phyloP scores from a whole-genome alignment of 2,113 vertebrate species.

The Caloenas nicobarica region DNA sequence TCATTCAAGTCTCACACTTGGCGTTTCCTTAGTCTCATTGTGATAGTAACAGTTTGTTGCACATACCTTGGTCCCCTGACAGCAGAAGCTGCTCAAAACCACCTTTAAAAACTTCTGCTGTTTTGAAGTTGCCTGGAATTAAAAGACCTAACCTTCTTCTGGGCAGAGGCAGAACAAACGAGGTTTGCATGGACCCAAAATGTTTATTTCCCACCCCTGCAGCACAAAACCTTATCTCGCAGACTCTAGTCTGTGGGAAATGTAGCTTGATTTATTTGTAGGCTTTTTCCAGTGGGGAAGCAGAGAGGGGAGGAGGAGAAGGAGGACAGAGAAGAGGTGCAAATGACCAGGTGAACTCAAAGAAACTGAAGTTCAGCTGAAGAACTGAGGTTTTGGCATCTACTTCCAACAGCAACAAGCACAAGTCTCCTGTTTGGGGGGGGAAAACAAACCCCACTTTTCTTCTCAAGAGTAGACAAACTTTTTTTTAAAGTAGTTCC shows the following conservation, averaged over 20 bases:
- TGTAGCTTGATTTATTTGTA: conserved; percentile 24
- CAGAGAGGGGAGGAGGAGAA: neutral
- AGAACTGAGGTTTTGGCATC: neutral
- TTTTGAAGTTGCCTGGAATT: conserved; percentile 11
- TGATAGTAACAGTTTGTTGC: conserved; percentile 49
- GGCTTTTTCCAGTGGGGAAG: neutral
- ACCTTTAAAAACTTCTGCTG: neutral
- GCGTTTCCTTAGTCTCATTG: neutral
- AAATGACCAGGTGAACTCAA: neutral
- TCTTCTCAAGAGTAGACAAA: neutral
- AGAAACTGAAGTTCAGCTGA: neutral
- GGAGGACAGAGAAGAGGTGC: neutral
- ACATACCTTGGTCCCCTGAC: conserved; percentile 6
- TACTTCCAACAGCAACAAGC: neutral
- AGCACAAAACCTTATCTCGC: neutral
- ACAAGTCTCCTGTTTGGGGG: neutral
- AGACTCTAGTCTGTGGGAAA: neutral
- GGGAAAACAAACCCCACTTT: neutral
- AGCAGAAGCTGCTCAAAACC: conserved; percentile 17
- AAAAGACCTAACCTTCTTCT: neutral
- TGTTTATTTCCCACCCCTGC: neutral
- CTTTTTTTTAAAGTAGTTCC: neutral
- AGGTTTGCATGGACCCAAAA: neutral
- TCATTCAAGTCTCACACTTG: conserved; percentile 60
- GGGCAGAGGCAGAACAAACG: neutral